Evolutionary conservation across 2,113 vertebrate species (phyloP), one percentile per base, ranked within the genome.

Genomic region (Pyrgilauda ruficollis): DNA sequence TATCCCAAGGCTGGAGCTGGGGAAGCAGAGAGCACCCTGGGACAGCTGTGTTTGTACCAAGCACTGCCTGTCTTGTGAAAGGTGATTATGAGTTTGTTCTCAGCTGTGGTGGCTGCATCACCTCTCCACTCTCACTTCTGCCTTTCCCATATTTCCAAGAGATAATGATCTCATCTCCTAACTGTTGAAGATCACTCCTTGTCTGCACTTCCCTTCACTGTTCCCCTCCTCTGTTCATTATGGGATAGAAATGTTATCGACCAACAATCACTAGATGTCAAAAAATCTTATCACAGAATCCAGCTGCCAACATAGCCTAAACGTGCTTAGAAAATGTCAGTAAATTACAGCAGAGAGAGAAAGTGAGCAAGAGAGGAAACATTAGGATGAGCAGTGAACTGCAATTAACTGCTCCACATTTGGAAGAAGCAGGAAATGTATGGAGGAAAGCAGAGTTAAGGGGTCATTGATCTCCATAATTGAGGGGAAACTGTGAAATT

Each of bases 121-220:
- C 58, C 41, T 84, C 62, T 90, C 76, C 62, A 39, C 68, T 93
- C 53, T 90, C 89, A 86, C 79, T 94, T 91, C 77, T 93, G 62
- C 66, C 74, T 91, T 84, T 90, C 76, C 89, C 50, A 39, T 75
- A 44, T 77, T 96, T 96, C 89, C 67, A 76, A 39, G 85, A 96
- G 94, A 89, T 96, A 96, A 97, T 95, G 85, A 96, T 96, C 96
- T 96, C 94, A 94, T 94, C 85, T 90, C 50, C 44, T 83, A 93
- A 93, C 82, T 74, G 87, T 87, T 86, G 76, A 90, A 97, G 90
- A 95, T 94, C 21, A 0, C 44, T 87, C 67, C 69, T 84, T 74
- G 79, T 90, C 74, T 2, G 0, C 52, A 91, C 62, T 95, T 91
- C n/a, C 87, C 66, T 89, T 92, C 75, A 14, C 49, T 79, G 76